A percentile compares a stretch with the other conserved stretches of the same genome.
phyloP scores from a whole-genome alignment of 2,113 vertebrate genomes.

The Cyanoliseus patagonus region DNA sequence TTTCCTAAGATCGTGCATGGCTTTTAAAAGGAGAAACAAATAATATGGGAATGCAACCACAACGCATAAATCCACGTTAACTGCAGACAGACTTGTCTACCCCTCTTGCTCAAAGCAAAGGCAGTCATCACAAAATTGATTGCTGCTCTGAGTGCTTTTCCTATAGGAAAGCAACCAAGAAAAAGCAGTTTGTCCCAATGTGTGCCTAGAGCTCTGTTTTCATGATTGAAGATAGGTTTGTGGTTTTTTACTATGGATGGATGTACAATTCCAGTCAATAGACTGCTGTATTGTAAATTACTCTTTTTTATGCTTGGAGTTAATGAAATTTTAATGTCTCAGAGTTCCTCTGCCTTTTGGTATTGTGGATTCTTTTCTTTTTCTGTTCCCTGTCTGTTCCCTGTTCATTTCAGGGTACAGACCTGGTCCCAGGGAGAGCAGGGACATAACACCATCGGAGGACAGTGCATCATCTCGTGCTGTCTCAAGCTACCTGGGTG shows the following conservation, averaged over 20 bases:
- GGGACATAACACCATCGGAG: not conserved
- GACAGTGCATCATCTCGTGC: not conserved
- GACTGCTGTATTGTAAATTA: not conserved
- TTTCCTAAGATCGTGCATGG: not conserved
- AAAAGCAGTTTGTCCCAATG: not conserved
- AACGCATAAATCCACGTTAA: constrained; percentile 29
- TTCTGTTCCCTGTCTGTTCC: not conserved
- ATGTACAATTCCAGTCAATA: not conserved
- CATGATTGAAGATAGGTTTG: not conserved
- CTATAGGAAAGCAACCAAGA: not conserved
- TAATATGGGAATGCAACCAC: not conserved
- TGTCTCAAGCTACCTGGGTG: not conserved
- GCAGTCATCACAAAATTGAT: not conserved
- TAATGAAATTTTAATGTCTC: not conserved
- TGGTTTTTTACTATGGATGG: not conserved
- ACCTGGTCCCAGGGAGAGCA: not conserved
- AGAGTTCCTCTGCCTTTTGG: not conserved
- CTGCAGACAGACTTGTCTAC: not conserved
- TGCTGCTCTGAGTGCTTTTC: constrained; percentile 29
- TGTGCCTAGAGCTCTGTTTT: not conserved
- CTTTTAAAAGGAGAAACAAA: not conserved
- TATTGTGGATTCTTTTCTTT: not conserved
- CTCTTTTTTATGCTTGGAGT: not conserved
- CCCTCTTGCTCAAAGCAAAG: not conserved
- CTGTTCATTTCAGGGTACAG: not conserved